These are phyloP conservation scores for Syngnathus scovelli DNA, from an alignment of 2,113 vertebrate species.

Conservation along the genomic window DNA sequence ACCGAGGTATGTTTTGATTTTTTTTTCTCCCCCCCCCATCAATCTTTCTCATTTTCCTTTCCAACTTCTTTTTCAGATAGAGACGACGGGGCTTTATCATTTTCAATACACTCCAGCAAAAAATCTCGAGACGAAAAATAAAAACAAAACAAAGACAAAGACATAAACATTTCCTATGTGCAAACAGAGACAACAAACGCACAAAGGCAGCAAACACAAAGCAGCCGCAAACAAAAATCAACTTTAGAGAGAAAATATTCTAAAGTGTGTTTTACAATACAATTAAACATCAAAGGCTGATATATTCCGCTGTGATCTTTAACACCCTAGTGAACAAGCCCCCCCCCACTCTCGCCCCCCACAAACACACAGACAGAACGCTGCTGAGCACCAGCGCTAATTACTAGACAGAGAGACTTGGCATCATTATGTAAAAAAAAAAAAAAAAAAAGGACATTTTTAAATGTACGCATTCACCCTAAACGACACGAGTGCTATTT, in stretches of 20 bases:
- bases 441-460: slow-evolving; percentile 56
- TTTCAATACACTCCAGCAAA: slow-evolving; percentile 63
- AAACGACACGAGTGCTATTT: slow-evolving; percentile 54
- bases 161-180: slow-evolving; percentile 50
- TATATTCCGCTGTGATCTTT: slow-evolving; percentile 77
- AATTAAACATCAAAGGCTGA: slow-evolving; percentile 79
- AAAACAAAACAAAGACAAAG: slow-evolving; percentile 34
- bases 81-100: slow-evolving; percentile 48
- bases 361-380: slow-evolving; percentile 54
- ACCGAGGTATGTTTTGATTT: neutral
- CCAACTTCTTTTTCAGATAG: slow-evolving; percentile 49
- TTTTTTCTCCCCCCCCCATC: neutral
- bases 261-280: slow-evolving; percentile 78
- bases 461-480: slow-evolving; percentile 55
- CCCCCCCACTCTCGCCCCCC: slow-evolving; percentile 50
- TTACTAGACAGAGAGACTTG: slow-evolving; percentile 69
- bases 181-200: slow-evolving; percentile 41
- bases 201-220: slow-evolving; percentile 58
- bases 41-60: slow-evolving; percentile 14
- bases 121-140: slow-evolving; percentile 27
- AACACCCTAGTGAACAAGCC: slow-evolving; percentile 70
- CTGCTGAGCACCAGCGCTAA: slow-evolving; percentile 68
- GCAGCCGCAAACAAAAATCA: slow-evolving; percentile 61
- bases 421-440: slow-evolving; percentile 59
- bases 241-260: slow-evolving; percentile 72